Evolutionary conservation across 2,888 invertebrate genomes (phyloP).

Genomic region (Anarsia innoxiella): DNA sequence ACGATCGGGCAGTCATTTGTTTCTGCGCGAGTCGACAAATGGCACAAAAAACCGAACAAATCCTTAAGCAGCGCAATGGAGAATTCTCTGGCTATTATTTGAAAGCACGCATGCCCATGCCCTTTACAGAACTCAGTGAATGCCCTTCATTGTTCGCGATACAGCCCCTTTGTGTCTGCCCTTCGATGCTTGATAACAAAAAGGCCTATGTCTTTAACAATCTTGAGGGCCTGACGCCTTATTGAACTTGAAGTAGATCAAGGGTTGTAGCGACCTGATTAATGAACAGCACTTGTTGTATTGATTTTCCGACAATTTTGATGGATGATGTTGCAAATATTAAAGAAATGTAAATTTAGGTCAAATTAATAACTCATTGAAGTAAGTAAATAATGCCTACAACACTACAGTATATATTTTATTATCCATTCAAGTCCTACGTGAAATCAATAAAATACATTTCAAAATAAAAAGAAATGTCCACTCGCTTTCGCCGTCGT

Average conservation of each 20-base stretch:
- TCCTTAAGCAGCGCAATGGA: constrained; percentile 39
- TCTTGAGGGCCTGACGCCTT: constrained; percentile 16
- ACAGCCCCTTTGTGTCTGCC: constrained; percentile 38
- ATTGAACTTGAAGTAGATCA: no score
- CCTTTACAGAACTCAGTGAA: constrained; percentile 44
- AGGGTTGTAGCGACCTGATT: no score
- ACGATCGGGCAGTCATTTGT: constrained; percentile 25
- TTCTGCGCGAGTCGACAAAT: constrained; percentile 35
- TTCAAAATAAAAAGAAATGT: constrained; percentile 10
- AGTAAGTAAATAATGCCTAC: no score
- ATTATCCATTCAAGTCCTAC: background rate
- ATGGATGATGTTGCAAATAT: no score
- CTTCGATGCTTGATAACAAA: constrained; percentile 20
- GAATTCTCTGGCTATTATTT: constrained; percentile 48
- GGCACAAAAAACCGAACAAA: constrained; percentile 39
- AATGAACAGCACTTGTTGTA: no score
- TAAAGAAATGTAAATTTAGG: no score
- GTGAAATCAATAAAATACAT: constrained; percentile 10
- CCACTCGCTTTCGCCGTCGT: constrained; percentile 6
- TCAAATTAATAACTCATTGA: no score
- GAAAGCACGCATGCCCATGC: constrained; percentile 49
- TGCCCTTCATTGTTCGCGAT: constrained; percentile 45
- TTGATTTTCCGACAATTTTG: no score
- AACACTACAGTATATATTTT: no score
- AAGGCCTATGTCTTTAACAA: constrained; percentile 20